Evolutionary conservation across 2,888 invertebrate species (phyloP).

Genomic region (Catocala fraxini): DNA sequence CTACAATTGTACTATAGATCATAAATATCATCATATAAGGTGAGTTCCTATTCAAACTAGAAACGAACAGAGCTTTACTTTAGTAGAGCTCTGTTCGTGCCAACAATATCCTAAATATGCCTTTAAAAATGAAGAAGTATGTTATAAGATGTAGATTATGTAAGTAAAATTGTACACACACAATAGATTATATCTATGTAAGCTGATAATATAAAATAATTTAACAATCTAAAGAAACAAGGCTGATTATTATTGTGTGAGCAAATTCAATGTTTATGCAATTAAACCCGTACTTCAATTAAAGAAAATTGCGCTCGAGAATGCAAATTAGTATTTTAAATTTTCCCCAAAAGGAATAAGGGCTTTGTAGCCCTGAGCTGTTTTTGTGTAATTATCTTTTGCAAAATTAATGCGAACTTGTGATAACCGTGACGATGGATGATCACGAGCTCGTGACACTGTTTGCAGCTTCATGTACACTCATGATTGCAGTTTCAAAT

Average conservation of each 20-base stretch:
- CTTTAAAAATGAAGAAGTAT: no score
- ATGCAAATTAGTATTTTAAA: conserved; percentile 48
- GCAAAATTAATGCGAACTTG: conserved; percentile 58
- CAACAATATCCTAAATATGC: no score
- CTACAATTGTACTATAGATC: no score
- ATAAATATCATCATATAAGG: no score
- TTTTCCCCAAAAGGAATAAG: conserved; percentile 41
- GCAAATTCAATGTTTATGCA: conserved; percentile 11
- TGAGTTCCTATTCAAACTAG: no score
- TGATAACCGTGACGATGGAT: conserved; percentile 56
- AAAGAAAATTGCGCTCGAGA: conserved; percentile 28
- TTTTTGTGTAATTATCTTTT: conserved; percentile 62
- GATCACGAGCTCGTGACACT: conserved; percentile 45
- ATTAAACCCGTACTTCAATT: conserved; percentile 27
- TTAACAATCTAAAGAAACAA: not conserved
- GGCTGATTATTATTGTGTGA: conserved; percentile 10
- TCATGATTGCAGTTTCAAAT: no score
- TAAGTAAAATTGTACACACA: no score
- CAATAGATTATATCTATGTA: not conserved
- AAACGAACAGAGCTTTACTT: no score
- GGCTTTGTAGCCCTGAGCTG: conserved; percentile 43
- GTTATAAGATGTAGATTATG: no score
- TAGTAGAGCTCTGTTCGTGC: no score
- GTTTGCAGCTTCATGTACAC: conserved; percentile 6
- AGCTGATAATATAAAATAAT: not conserved